Percentiles rank a stretch among this genome's conserved stretches.
Conservation (phyloP, 2,888 invertebrate genomes). For the Phaedon cochleariae region DNA sequence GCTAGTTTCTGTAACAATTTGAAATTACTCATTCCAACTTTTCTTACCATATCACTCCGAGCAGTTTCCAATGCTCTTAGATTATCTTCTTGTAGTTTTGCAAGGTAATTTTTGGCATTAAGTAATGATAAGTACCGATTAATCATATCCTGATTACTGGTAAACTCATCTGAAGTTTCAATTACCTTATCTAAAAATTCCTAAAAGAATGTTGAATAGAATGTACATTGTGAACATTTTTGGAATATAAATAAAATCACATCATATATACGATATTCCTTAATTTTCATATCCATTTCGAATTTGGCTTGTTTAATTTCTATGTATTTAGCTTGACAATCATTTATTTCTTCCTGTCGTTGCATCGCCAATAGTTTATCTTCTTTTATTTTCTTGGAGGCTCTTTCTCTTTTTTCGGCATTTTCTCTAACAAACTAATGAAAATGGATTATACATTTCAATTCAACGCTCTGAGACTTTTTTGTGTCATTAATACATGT, state of each 20-base stretch:
- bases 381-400: constrained; percentile 67
- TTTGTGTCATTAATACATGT: no score
- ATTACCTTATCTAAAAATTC: constrained; percentile 69
- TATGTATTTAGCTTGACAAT: constrained; percentile 15
- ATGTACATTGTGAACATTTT: neutral
- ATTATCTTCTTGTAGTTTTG: constrained; percentile 67
- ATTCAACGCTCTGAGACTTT: no score
- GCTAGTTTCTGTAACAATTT: no score
- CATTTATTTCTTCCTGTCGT: constrained; percentile 62
- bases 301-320: constrained; percentile 31
- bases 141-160: constrained; percentile 69
- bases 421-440: constrained; percentile 70
- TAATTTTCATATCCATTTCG: constrained; percentile 66
- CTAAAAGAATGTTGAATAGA: constrained; percentile 53
- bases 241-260: constrained; percentile 49
- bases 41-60: constrained; percentile 64
- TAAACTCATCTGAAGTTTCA: constrained; percentile 66
- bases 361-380: constrained; percentile 65
- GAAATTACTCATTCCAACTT: no score
- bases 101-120: constrained; percentile 67
- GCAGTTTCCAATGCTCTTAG: constrained; percentile 65
- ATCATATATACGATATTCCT: constrained; percentile 69
- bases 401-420: constrained; percentile 71
- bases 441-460: neutral
- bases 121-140: constrained; percentile 71